Evolutionary conservation across 23 tunicate genomes (phyloP), one percentile per base, ranked within the genome.

Genomic region (Halocynthia roretzi): DNA sequence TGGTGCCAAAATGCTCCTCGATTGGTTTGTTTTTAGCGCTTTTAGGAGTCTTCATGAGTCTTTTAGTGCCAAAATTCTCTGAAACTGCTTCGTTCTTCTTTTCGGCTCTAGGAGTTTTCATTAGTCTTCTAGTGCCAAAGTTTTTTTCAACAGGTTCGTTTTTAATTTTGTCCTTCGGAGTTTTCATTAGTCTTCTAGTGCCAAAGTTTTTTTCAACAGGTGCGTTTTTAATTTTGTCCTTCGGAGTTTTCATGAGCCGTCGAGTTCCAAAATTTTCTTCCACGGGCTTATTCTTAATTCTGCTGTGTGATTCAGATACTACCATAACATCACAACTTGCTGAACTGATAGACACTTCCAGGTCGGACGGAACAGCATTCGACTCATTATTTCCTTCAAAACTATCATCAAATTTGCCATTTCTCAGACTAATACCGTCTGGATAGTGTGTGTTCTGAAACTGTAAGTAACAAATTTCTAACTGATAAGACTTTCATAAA

Each of bases 201-300:
- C 88, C 89, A 76, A 84, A 84, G 74, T 84, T 70, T 15, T 80
- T 79, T 60, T 84, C 86, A 22, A 80, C 89, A 15, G 89, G 70
- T 52, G 54, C 62, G 6, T 50, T 9, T 68, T 81, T 81, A 6
- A 50, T 15, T 70, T 53, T 44, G 82, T 75, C 78, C 64, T 53
- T 81, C 10, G 97, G 97, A 12, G 83, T 84, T 62, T 89, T 75
- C 10, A 80, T 56, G 22, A 84, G 49, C 1, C 89, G 72, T 70
- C 76, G 76, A 12, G 79, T 76, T 56, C 88, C 89, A 76, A 84
- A 84, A 68, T 84, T 62, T 15, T 80, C 83, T 60, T 84, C 86
- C 15, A 80, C 89, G 5, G 89, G 40, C 8, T 69, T 53, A 69
- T 69, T 69, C 22, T 69, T 8, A 8, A 14, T 18, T 18, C 73